Conservation (phyloP, 2,888 invertebrate genomes). For the Callyntrura sp. region DNA sequence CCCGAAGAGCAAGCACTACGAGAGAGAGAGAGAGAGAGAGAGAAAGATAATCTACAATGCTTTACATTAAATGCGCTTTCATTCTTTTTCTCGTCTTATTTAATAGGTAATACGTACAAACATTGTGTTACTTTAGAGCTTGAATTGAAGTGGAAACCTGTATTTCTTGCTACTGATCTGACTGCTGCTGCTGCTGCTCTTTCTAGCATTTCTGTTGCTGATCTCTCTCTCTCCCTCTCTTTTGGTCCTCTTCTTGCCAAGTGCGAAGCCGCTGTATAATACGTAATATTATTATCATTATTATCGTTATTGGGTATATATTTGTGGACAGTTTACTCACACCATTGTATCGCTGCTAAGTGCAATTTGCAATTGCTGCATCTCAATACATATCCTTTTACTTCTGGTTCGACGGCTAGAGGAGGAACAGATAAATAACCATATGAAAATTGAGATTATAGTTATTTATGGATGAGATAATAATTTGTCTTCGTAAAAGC, state of each 20-base stretch:
- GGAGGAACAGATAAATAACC: no score
- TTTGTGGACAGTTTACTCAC: slow-evolving; percentile 51
- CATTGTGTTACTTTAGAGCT: slow-evolving; percentile 15
- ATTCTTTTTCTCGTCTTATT: not conserved
- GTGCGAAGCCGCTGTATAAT: slow-evolving; percentile 44
- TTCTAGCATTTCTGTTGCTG: no score
- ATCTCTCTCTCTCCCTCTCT: not conserved
- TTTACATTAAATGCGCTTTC: slow-evolving; percentile 51
- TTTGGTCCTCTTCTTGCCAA: slow-evolving; percentile 47
- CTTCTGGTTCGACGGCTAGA: slow-evolving; percentile 59
- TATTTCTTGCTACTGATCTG: slow-evolving; percentile 69
- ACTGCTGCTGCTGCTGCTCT: no score
- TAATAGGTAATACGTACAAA: no score
- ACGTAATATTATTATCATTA: slow-evolving; percentile 1
- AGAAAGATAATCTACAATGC: slow-evolving; percentile 67
- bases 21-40: slow-evolving; percentile 12
- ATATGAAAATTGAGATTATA: not conserved
- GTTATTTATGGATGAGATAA: slow-evolving; percentile 62
- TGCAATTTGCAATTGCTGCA: slow-evolving; percentile 20
- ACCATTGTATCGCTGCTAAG: not conserved
- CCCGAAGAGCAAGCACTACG: not conserved
- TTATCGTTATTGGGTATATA: slow-evolving; percentile 26
- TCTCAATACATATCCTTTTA: not conserved
- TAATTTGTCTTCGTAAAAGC: slow-evolving; percentile 77
- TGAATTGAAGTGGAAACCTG: slow-evolving; percentile 60